Evolutionary conservation across 2,113 vertebrate genomes (phyloP).

Genomic region (Epinephelus moara): DNA sequence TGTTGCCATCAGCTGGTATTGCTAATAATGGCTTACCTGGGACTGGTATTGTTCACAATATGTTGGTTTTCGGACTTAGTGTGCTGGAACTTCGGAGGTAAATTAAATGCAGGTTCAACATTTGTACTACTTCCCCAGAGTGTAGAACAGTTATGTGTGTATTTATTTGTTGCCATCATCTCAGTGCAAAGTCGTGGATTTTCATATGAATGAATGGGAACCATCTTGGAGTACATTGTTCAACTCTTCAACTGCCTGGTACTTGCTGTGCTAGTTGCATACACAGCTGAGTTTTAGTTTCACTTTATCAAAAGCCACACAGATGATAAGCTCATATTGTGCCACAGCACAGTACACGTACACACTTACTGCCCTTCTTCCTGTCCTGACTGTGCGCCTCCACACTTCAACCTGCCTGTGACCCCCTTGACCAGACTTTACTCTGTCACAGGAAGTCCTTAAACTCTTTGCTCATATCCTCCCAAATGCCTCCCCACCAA

Average conservation of each 20-base stretch:
- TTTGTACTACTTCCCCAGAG: not conserved
- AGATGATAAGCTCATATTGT: not conserved
- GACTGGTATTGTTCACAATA: too few relatives aligned
- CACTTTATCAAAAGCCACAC: not conserved
- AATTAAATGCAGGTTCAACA: not conserved
- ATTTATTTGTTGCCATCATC: not conserved
- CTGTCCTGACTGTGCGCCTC: conserved; percentile 6
- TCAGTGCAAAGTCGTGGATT: not conserved
- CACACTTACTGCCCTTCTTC: not conserved
- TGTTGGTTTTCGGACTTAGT: too few relatives aligned
- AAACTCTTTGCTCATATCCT: conserved; percentile 8
- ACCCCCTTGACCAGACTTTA: conserved; percentile 7
- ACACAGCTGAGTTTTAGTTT: too few relatives aligned
- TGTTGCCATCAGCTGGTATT: too few relatives aligned
- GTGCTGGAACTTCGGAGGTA: too few relatives aligned
- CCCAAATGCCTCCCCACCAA: conserved; percentile 13
- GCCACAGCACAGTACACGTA: not conserved
- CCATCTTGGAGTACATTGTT: not conserved
- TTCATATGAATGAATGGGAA: not conserved
- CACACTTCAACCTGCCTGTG: conserved; percentile 2
- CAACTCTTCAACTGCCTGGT: not conserved
- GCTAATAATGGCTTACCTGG: too few relatives aligned
- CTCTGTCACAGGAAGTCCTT: conserved; percentile 63
- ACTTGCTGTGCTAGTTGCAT: too few relatives aligned
- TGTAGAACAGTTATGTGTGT: not conserved